Evolutionary conservation across 1,140 invertebrate genomes (phyloP), one percentile per base, ranked within the genome.

Genomic region (Heliconius congener): DNA sequence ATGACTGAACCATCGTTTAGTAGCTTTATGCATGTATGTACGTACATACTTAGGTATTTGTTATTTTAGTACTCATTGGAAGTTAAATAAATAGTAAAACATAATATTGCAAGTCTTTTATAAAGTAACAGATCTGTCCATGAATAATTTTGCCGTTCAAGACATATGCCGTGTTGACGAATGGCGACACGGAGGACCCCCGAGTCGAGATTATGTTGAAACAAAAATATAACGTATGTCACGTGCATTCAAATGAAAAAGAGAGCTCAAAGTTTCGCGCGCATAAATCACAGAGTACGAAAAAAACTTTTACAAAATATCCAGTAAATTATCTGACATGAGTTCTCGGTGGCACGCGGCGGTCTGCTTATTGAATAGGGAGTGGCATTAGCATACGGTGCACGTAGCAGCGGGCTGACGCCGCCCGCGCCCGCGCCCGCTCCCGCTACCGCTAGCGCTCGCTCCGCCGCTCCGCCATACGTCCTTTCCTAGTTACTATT

Each of bases 281-380:
- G 88, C 90, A 94, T 94, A 94, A 94, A 94, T 94, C 92, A 94
- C 92, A 88, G 91, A 93, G 87, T 91, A 90, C 88, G 91, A 93
- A 94, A 94, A 85, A 94, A 94, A 93, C 88, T 94, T 93, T 93
- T 93, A 94, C 93, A 94, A 94, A 93, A 93, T 94, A 94, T 94
- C 93, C 90, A 94, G 93, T 94, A 94, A 94, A 94, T 94, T 94
- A 94, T 94, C 91, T 91, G 93, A 94, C 92, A 92, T 93, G 93
- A 93, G 89, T 92, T 93, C 89, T 93, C 88, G 87, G 88, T 90
- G 91, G 90, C 90, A 89, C 90, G 92, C 88, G 90, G 87, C 88
- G 91, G 93, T 91, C 91, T 91, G 91, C 92, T 94, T 94, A 94
- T 94, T 94, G 93, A 94, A 94, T 93, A 94, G 92, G 90, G 89